Base-by-base conservation (phyloP, 1,140 invertebrate genomes). In the Sminthurides bifidus region DNA sequence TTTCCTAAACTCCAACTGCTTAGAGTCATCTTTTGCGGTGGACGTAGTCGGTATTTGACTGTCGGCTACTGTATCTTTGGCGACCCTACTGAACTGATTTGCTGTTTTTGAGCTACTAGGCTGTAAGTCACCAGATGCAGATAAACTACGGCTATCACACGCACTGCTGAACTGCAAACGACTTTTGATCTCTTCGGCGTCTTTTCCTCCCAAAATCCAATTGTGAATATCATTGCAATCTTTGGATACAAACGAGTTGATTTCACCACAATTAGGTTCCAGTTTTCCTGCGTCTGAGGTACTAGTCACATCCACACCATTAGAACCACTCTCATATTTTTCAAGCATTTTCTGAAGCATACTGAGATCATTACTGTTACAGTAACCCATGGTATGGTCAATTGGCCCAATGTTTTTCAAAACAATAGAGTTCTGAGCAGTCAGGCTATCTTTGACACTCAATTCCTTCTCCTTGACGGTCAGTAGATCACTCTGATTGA, bases 281-380 rank as follows among this genome's bases (percentile, higher is more conserved):
- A 43, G 17, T 21, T 43, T 43, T 17, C 24, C 41, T 21, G 41
- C 17, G 24, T 19, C 17, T 10, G 8, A 10, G n/a, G 10, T 21
- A 21, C 24, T 8, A 43, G 41, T 43, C 6, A 15, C 21, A 43
- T 23, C n/a, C n/a, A n/a, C n/a, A n/a, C n/a, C n/a, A n/a, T n/a
- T n/a, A 43, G 10, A 14, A 43, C 41, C 31, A 30, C 8, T 21
- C 3, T 49, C 46, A 33, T 33, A n/a, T 49, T 49, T 49, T 8
- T 33, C 29, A 31, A 49, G 31, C 17, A 49, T 49, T 49, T 49
- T 8, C 31, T 49, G 46, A n/a, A 49, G 46, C 29, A 49, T 8
- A 26, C 46, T 49, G 27, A 49, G 31, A 49, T 49, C 46, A 49
- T 19, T 49, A n/a, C 5, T 3, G 19, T 26, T 35, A 35, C 23